Base-by-base conservation (phyloP, 2,113 vertebrate genomes). In the Dasyornis broadbenti region DNA sequence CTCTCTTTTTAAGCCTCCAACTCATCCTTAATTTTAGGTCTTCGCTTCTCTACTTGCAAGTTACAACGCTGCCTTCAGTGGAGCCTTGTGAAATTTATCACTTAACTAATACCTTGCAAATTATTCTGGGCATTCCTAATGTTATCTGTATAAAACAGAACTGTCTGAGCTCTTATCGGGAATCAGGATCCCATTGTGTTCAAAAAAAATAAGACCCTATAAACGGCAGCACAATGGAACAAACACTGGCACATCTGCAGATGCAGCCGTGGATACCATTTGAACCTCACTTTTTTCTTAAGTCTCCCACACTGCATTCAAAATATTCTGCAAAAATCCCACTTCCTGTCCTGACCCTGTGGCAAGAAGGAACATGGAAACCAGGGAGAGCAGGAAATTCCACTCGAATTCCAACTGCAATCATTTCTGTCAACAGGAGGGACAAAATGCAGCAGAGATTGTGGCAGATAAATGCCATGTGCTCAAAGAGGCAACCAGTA, bases 351-450 rank as follows among this genome's bases (percentile, higher is more conserved):
- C 72, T 87, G 91, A 86, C 86, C 89, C 81, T 17, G 57, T 79
- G 81, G 91, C 93, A 92, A 91, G 63, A 89, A 69, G 77, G 89
- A 94, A 92, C 86, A 79, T 6, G 0, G 94, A 94, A 95, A 92
- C 77, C 78, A 72, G 76, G 72, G 88, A 96, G 40, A 95, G 76
- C 93, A 95, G 93, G 95, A 96, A 97, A 96, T 95, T 93, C 96
- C 94, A 94, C 92, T 88, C 79, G 56, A 86, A 94, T 96, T 95
- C 93, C 94, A 95, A 72, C 75, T 91, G 79, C 82, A 91, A 86
- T 73, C 27, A 49, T 80, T 96, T 93, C 87, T 95, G 86, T 76
- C 70, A 97, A 65, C 68, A 72, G 75, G 27, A 90, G 90, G 63
- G 84, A 89, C 54, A 90, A 89, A 87, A 94, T 39, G 59, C 7